Evolutionary conservation across 1,140 invertebrate species (phyloP), one percentile per base, ranked within the genome.

Genomic region (Drosophila pachea): DNA sequence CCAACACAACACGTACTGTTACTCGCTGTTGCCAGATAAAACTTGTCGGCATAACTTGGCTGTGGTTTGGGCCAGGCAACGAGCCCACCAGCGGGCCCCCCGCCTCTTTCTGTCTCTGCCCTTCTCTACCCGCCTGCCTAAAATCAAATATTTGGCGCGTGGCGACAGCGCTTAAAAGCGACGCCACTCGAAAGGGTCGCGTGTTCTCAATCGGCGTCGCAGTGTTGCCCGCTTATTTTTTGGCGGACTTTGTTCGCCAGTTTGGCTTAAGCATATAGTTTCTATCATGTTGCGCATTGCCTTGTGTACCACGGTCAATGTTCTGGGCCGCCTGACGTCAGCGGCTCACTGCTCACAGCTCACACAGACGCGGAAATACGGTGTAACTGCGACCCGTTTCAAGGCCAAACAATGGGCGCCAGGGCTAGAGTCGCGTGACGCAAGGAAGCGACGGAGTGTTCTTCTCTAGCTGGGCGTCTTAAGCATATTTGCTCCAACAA

Each of bases 241-340:
- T 59, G 8, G 33, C 29, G 48, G 35, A 38, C 32, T 35, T 12
- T 38, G 45, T 4, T 14, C 8, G 40, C 14, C 31, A 4, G n/a
- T 48, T 62, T 50, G 47, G 36, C 4, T 33, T 35, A 31, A 31
- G 22, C 32, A 54, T 38, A 49, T 69, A 47, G 45, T 42, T 45
- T 47, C 78, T 73, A 73, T 83, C 78, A 84, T 84, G 79, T 83
- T 84, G 78, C 78, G 78, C 78, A 84, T 84, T 84, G 63, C 71
- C 53, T 71, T 72, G 70, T 78, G 76, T 66, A 42, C 53, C 75
- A 74, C 73, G 78, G 78, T 78, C 78, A 82, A 83, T 78, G 68
- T 32, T 79, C 65, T 40, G 16, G 56, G 29, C 47, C 49, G 47
- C 61, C 68, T 84, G 75, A 83, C 78, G 79, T 83, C 78, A 83